Conservation (phyloP, 1,140 invertebrate genomes). For the Asobara japonica region DNA sequence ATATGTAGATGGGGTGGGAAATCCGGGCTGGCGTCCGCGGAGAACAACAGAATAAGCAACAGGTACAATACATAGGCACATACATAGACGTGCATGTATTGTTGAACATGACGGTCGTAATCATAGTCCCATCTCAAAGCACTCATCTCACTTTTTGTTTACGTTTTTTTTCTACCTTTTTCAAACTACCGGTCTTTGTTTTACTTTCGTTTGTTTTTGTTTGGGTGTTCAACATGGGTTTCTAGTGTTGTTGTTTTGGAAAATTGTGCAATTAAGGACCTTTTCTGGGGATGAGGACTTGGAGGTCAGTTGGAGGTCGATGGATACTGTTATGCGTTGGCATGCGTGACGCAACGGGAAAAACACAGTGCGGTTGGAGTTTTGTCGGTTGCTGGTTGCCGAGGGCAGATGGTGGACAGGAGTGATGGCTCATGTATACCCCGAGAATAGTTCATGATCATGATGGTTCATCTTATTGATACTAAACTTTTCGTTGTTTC, state of each 20-base stretch:
- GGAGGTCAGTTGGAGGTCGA: no score
- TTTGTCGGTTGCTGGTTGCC: slow-evolving; percentile 33
- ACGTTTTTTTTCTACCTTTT: neutral
- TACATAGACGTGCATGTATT: slow-evolving; percentile 14
- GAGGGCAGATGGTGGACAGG: slow-evolving; percentile 2
- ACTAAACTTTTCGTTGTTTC: neutral
- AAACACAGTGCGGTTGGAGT: slow-evolving; percentile 49
- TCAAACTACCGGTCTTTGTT: neutral
- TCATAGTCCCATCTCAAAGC: slow-evolving; percentile 41
- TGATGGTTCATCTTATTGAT: neutral
- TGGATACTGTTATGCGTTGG: slow-evolving; percentile 59
- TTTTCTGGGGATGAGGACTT: neutral
- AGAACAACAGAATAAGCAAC: slow-evolving; percentile 60
- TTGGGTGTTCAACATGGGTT: no score
- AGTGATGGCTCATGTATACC: slow-evolving; percentile 12
- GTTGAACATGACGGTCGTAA: slow-evolving; percentile 43
- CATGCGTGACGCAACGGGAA: slow-evolving; percentile 61
- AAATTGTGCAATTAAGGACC: neutral
- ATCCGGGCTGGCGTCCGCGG: slow-evolving; percentile 33
- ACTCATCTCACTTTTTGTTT: slow-evolving; percentile 10
- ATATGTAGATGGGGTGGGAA: slow-evolving; percentile 7
- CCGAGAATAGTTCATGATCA: neutral
- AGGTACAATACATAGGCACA: slow-evolving; percentile 55
- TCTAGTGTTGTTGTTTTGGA: no score
- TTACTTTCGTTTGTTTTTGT: neutral